Conservation (phyloP, 1,140 invertebrate species). For the Bombyx mori region DNA sequence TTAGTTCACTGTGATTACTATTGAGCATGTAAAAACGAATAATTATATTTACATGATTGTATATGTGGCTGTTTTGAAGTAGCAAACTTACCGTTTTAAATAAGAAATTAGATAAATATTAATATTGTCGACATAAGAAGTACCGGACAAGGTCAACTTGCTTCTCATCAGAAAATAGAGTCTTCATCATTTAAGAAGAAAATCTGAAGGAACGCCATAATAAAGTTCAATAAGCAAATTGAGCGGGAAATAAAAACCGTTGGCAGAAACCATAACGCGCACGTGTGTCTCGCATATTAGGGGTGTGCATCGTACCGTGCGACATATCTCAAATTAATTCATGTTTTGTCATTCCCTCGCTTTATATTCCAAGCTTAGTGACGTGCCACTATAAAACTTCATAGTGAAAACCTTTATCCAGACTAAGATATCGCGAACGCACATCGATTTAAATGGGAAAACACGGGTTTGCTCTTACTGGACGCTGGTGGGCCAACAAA, state of each 20-base stretch:
- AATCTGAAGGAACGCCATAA: neutral
- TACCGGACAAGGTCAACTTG: too few species aligned
- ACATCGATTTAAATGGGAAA: constrained; percentile 56
- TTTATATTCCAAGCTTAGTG: constrained; percentile 66
- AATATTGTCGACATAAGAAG: too few species aligned
- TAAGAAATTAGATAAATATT: too few species aligned
- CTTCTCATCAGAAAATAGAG: too few species aligned
- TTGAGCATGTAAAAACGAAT: too few species aligned
- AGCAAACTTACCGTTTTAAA: too few species aligned
- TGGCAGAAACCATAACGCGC: neutral
- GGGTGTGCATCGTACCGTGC: constrained; percentile 63
- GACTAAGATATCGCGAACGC: constrained; percentile 51
- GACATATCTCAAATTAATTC: constrained; percentile 70
- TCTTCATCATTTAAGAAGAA: too few species aligned
- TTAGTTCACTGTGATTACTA: too few species aligned
- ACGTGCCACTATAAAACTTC: constrained; percentile 56
- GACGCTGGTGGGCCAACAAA: constrained; percentile 46
- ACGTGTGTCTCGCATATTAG: constrained; percentile 29
- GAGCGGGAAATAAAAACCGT: neutral
- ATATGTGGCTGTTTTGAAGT: too few species aligned
- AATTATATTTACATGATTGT: too few species aligned
- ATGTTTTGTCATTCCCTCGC: constrained; percentile 68
- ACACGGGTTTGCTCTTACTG: constrained; percentile 67
- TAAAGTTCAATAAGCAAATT: neutral
- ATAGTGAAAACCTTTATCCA: constrained; percentile 44